Evolutionary conservation across 2,113 vertebrate species (phyloP).

Genomic region (Myodes glareolus): DNA sequence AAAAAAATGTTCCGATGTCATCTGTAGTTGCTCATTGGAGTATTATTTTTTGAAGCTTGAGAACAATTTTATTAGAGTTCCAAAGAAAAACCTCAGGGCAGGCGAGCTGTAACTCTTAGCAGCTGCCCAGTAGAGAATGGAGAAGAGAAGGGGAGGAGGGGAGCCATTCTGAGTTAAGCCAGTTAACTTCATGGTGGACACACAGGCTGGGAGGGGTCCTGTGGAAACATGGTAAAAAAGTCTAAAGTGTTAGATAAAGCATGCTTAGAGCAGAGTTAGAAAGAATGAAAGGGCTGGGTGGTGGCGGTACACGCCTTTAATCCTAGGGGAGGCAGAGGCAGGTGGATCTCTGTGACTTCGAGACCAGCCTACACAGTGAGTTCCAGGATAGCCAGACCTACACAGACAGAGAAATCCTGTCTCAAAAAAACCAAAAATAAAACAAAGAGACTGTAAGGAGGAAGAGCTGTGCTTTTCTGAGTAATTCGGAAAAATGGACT

Average conservation of each 20-base stretch:
- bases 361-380: neutral
- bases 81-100: neutral
- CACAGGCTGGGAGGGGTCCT: neutral
- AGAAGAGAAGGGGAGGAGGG: neutral
- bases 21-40: constrained; percentile 32
- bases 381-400: neutral
- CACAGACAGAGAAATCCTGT: neutral
- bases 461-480: too few species aligned
- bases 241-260: neutral
- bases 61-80: neutral
- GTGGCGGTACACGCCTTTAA: neutral
- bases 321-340: neutral
- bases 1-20: neutral
- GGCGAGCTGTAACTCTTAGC: neutral
- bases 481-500: too few species aligned
- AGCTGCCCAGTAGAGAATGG: neutral
- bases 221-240: neutral
- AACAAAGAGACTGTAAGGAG: too few species aligned
- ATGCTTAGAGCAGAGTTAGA: neutral
- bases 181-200: neutral
- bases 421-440: neutral
- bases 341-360: neutral
- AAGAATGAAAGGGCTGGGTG: neutral
- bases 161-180: neutral
- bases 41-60: neutral